Conservation (phyloP, 2,797 vertebrate species). For the Cercopithecus hamlyni region DNA sequence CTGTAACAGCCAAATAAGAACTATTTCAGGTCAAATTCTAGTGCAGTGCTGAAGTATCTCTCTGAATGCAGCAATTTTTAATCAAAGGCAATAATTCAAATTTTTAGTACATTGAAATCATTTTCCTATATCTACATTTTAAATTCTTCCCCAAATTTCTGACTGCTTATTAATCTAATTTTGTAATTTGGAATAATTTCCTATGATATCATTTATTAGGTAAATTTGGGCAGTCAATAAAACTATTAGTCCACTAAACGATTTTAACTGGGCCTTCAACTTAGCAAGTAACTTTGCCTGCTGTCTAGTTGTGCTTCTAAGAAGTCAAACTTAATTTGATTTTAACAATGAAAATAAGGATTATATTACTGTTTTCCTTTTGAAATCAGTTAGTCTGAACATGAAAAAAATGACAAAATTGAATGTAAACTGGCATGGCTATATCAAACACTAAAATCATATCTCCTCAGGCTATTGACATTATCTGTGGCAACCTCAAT, state of each 20-base stretch:
- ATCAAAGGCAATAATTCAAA: background rate
- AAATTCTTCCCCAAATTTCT: background rate
- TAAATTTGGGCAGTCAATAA: background rate
- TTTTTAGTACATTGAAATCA: background rate
- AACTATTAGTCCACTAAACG: background rate
- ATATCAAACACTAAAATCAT: background rate
- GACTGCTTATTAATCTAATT: background rate
- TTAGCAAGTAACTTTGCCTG: background rate
- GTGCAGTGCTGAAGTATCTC: background rate
- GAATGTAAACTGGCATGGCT: background rate
- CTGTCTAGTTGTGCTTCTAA: background rate
- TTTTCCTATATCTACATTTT: background rate
- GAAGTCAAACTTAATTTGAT: background rate
- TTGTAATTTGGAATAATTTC: background rate
- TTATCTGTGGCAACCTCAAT: background rate
- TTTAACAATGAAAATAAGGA: background rate
- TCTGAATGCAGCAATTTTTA: slow-evolving; percentile 28
- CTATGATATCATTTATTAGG: background rate
- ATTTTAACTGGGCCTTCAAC: background rate
- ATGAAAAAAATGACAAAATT: background rate
- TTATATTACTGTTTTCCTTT: background rate
- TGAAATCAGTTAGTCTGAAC: background rate
- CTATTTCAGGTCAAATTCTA: slow-evolving; percentile 45
- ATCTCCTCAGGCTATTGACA: background rate
- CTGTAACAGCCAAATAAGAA: slow-evolving; percentile 12